Percentiles rank a stretch among this genome's conserved stretches.
Evolutionary conservation across 2,888 invertebrate genomes (phyloP).

Genomic region (Caenorhabditis sinica): DNA sequence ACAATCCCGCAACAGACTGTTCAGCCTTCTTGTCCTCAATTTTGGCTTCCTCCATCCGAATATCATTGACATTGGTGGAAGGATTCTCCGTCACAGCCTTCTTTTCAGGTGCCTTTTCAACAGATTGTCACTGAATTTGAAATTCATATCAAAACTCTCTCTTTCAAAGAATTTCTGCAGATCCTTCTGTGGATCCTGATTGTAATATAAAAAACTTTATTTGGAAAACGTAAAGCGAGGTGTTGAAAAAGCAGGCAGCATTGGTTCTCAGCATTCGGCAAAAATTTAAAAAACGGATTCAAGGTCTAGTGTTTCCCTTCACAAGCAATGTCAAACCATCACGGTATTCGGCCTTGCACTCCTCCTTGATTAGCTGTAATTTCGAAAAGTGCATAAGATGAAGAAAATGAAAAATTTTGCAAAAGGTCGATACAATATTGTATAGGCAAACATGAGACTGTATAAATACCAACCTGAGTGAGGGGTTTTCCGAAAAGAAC

Average conservation of each 20-base stretch:
- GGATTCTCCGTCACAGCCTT: neutral
- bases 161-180: too few relatives aligned
- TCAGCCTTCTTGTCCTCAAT: slow-evolving; percentile 5
- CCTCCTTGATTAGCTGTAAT: slow-evolving; percentile 66
- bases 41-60: slow-evolving; percentile 30
- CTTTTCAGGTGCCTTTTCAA: neutral
- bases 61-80: slow-evolving; percentile 20
- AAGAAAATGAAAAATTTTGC: neutral
- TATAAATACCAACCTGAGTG: slow-evolving; percentile 57
- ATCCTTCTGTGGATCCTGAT: too few relatives aligned
- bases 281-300: neutral
- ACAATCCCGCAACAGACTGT: slow-evolving; percentile 1
- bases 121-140: too few relatives aligned
- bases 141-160: too few relatives aligned
- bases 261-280: neutral
- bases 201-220: too few relatives aligned
- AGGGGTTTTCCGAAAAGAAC: slow-evolving; percentile 74
- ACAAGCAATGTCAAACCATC: slow-evolving; percentile 81
- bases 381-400: neutral
- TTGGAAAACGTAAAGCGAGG: neutral
- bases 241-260: slow-evolving; percentile 3
- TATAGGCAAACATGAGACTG: neutral
- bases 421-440: too few relatives aligned
- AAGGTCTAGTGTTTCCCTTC: slow-evolving; percentile 73
- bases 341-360: slow-evolving; percentile 79